These are phyloP conservation scores for Papilio machaon DNA, from an alignment of 1,140 invertebrate genomes.

Conservation along the genomic window DNA sequence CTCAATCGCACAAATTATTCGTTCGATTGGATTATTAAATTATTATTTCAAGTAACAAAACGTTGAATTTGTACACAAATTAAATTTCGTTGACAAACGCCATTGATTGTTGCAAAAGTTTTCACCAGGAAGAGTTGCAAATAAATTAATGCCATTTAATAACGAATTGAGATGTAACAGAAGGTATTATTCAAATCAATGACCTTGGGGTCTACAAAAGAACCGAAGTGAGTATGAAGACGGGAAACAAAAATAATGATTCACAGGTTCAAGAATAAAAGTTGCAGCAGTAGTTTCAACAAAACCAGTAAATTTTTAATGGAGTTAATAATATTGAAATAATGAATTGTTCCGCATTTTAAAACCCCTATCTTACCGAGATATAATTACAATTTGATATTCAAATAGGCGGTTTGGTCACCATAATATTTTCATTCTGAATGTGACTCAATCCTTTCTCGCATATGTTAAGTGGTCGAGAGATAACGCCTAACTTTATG, in stretches of 20 bases:
- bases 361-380: not conserved
- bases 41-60: constrained; percentile 11
- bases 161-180: constrained; percentile 23
- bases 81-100: not conserved
- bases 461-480: constrained; percentile 4
- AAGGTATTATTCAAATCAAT: not conserved
- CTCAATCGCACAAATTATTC: not conserved
- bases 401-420: constrained; percentile 39
- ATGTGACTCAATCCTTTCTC: constrained; percentile 25
- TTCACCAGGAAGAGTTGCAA: not conserved
- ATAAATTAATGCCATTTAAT: constrained; percentile 37
- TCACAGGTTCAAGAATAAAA: no score
- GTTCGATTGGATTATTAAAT: not conserved
- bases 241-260: no score
- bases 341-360: not conserved
- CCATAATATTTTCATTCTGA: constrained; percentile 49
- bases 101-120: constrained; percentile 11
- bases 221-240: no score
- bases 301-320: no score
- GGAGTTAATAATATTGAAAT: not conserved
- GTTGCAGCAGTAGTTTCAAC: no score
- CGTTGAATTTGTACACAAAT: not conserved
- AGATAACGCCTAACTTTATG: constrained; percentile 33
- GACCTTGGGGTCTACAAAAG: no score
- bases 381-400: constrained; percentile 40